phyloP scores from a whole-genome alignment of 2,888 invertebrate genomes.

The Phalera bucephala region DNA sequence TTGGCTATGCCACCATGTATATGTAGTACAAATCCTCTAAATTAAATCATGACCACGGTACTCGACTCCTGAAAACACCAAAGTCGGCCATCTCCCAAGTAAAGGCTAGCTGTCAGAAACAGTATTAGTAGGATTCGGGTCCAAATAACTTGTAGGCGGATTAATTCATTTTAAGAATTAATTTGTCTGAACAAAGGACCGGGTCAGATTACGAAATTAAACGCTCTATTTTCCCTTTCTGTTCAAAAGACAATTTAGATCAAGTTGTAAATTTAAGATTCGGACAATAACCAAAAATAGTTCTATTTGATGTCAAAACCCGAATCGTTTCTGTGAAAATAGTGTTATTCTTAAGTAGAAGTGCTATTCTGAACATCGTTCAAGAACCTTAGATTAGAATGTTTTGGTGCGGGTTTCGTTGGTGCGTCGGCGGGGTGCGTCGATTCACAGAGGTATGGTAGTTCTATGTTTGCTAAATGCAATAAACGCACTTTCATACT shows the following conservation, averaged over 20 bases:
- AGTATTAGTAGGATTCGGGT: not conserved
- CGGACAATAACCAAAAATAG: too few relatives aligned
- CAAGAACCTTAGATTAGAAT: too few relatives aligned
- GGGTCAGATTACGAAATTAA: not conserved
- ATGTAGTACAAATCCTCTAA: not conserved
- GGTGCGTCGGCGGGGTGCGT: too few relatives aligned
- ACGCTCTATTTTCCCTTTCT: conserved; percentile 1
- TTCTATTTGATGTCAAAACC: too few relatives aligned
- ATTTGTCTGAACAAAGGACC: conserved; percentile 1
- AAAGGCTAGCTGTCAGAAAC: not conserved
- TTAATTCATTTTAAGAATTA: conserved; percentile 2
- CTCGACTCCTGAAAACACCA: not conserved
- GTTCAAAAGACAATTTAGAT: not conserved
- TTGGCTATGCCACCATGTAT: too few relatives aligned
- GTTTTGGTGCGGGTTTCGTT: too few relatives aligned
- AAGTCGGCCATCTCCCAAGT: not conserved
- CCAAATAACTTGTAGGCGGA: not conserved
- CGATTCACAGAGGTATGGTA: too few relatives aligned
- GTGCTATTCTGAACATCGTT: too few relatives aligned
- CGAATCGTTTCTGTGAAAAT: too few relatives aligned
- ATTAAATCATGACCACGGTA: not conserved
- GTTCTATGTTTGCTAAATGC: too few relatives aligned
- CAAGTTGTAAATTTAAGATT: not conserved
- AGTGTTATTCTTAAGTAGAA: too few relatives aligned
- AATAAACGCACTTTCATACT: too few relatives aligned